Conservation (phyloP, 2,797 vertebrate genomes). For the Vespertilio murinus region DNA sequence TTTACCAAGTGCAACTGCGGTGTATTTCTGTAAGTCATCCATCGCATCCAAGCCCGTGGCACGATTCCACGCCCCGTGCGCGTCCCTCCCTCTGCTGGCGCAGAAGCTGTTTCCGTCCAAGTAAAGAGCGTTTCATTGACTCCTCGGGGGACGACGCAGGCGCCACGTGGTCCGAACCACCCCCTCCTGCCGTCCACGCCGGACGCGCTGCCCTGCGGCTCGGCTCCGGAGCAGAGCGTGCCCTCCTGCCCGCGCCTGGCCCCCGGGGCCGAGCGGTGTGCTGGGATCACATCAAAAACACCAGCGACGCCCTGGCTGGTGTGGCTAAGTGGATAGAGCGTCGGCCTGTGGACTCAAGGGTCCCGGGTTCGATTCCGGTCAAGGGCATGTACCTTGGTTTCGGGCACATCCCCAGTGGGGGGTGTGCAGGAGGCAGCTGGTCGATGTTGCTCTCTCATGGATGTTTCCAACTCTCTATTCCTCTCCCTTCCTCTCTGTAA, state of each 20-base stretch:
- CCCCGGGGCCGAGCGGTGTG: neutral
- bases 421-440: no score
- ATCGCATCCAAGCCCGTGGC: neutral
- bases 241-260: no score
- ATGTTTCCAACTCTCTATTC: no score
- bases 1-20: neutral
- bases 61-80: neutral
- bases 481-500: no score
- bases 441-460: no score
- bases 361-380: no score
- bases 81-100: neutral
- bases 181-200: neutral
- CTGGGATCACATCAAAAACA: no score
- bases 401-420: no score
- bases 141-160: neutral
- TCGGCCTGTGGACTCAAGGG: no score
- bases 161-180: neutral
- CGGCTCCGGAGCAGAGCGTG: accelerated
- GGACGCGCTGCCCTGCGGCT: accelerated
- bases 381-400: no score
- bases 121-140: neutral
- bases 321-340: no score
- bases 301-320: no score
- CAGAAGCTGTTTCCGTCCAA: neutral
- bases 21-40: constrained; percentile 29